phyloP scores from a whole-genome alignment of 2,797 vertebrate species.

The Crenichthys baileyi region DNA sequence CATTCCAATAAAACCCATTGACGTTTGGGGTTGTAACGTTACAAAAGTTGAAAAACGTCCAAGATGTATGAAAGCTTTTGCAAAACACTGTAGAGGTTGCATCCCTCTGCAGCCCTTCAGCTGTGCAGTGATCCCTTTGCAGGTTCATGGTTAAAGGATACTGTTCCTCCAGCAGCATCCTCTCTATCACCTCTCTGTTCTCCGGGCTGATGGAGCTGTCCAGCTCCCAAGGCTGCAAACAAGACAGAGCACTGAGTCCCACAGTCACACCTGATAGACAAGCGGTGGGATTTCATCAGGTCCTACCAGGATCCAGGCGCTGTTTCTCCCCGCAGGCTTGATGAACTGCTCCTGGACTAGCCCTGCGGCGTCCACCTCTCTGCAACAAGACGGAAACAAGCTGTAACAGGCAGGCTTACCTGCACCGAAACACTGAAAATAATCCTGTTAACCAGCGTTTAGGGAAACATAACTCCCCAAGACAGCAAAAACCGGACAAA shows the following conservation, averaged over 20 bases:
- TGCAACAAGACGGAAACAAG: conserved; percentile 55
- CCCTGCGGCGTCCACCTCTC: conserved; percentile 75
- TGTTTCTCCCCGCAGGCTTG: conserved; percentile 89
- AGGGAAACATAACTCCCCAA: neutral
- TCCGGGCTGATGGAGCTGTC: conserved; percentile 95
- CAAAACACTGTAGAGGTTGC: neutral
- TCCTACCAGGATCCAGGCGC: conserved; percentile 84
- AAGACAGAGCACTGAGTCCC: neutral
- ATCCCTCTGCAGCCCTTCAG: neutral
- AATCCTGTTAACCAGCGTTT: rapidly evolving
- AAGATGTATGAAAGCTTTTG: neutral
- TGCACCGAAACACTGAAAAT: neutral
- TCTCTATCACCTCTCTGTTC: conserved; percentile 93
- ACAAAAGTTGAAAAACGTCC: neutral
- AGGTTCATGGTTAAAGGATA: conserved; percentile 84
- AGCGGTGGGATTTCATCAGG: neutral
- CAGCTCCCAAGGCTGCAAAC: conserved; percentile 90
- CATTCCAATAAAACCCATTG: too few relatives aligned
- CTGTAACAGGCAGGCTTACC: neutral
- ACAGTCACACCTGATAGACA: neutral
- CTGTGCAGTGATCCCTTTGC: neutral
- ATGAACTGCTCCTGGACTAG: conserved; percentile 87
- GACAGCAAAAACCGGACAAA: rapidly evolving
- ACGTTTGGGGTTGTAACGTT: neutral
- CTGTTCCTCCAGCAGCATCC: conserved; percentile 97